phyloP scores from a whole-genome alignment of 2,113 vertebrate species.

The Cygnus atratus region DNA sequence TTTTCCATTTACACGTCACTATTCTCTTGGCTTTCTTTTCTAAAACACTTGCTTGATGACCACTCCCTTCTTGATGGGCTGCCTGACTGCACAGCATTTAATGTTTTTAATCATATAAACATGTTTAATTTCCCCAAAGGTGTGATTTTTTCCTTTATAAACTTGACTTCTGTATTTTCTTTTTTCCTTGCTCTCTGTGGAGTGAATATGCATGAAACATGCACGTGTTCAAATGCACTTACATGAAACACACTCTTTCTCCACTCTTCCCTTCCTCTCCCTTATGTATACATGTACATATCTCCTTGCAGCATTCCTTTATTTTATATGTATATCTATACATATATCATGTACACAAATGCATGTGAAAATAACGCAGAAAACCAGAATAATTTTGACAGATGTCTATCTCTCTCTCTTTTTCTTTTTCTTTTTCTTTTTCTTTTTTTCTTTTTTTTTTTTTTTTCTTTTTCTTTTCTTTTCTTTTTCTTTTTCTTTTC shows the following conservation, averaged over 20 bases:
- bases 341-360: neutral
- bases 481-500: no score
- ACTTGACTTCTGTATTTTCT: neutral
- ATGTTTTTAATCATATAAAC: neutral
- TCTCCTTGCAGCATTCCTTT: neutral
- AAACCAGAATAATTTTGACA: neutral
- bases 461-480: no score
- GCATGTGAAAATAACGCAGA: neutral
- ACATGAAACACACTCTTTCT: neutral
- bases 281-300: neutral
- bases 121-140: neutral
- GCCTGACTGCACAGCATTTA: neutral
- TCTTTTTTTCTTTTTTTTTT: neutral
- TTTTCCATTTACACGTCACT: constrained; percentile 54
- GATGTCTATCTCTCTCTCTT: neutral
- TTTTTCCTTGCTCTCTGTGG: neutral
- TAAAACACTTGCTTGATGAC: neutral
- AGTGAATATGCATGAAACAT: neutral
- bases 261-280: neutral
- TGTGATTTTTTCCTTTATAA: neutral
- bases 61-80: neutral
- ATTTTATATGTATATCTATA: neutral
- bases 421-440: neutral
- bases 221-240: neutral
- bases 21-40: constrained; percentile 21